Base-by-base conservation (phyloP, 1,140 invertebrate genomes). In the Diorhabda carinulata region DNA sequence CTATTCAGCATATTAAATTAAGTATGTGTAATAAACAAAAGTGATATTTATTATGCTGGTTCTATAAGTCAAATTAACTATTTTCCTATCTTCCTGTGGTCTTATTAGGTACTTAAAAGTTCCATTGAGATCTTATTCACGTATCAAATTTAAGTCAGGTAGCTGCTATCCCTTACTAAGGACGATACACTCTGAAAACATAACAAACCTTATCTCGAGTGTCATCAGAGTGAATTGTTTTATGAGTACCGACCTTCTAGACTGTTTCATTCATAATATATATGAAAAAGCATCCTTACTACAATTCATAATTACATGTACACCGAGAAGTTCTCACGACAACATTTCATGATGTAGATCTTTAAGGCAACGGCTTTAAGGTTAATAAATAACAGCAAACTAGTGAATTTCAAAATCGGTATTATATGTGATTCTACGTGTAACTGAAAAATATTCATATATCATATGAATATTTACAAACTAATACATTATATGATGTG, bases 211-310 rank as follows among this genome's bases (percentile, higher is more conserved):
- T 64, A 64, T 64, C 63, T 44, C 25, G 10, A 44, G 45, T 64
- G 63, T 64, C 63, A 64, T 64, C 63, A 45, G 63, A 64, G 56
- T 56, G 63, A 64, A 64, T 64, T 64, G 63, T 64, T 57, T 64
- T 47, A 57, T 56, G 63, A 64, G 45, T 64, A 64, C 63, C 44
- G 10, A 64, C n/a, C 44, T 64, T 8, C 44, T 64, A 64, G 44
- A 52, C 63, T 52, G 47, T 64, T 64, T 64, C 63, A 64, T 64
- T 64, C 63, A 64, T 64, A 47, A 64, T 64, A 47, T 64, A 57
- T 52, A 52, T 47, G 10, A 52, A 52, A 64, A n/a, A 8, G 3
- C 47, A 52, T 52, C 47, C n/a, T 6, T 8, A 52, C 47, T 52
- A 52, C n/a, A 4, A 6, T 52, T n/a, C 47, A 25, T 25, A 52